Percentiles rank a stretch among this genome's conserved stretches.
Evolutionary conservation across 2,888 invertebrate genomes (phyloP).

Genomic region (Dorcus hopei): DNA sequence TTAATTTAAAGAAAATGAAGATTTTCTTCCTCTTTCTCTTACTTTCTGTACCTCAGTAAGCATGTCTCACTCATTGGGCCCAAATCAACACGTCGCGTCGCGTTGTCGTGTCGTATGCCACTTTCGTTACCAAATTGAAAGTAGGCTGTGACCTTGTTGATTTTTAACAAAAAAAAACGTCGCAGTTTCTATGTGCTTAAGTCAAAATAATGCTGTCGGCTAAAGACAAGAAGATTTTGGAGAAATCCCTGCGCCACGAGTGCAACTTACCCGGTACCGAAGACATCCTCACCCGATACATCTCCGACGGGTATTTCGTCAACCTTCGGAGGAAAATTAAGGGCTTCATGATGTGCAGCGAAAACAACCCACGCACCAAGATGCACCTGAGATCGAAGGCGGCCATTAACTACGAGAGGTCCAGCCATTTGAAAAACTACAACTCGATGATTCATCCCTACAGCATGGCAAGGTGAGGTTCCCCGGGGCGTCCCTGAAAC

Average conservation of each 20-base stretch:
- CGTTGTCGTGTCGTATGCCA: no score
- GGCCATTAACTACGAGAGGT: constrained; percentile 18
- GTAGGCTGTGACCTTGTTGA: no score
- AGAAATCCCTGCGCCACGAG: background rate
- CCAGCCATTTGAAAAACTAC: constrained; percentile 18
- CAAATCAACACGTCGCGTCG: no score
- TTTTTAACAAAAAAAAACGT: no score
- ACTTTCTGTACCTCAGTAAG: no score
- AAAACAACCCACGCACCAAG: constrained; percentile 22
- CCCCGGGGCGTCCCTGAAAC: no score
- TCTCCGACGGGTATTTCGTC: constrained; percentile 26
- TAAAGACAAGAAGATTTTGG: background rate
- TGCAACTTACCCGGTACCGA: constrained; percentile 11
- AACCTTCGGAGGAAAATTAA: constrained; percentile 22
- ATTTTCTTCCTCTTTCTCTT: no score
- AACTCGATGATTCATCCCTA: constrained; percentile 28
- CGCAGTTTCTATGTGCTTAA: no score
- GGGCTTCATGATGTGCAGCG: constrained; percentile 21
- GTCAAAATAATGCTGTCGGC: no score
- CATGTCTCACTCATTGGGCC: no score
- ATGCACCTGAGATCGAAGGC: constrained; percentile 21
- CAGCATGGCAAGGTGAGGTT: constrained; percentile 9
- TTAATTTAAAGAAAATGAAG: no score
- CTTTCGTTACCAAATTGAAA: no score
- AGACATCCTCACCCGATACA: constrained; percentile 24